A percentile compares a stretch with the other conserved stretches of the same genome.
Conservation (phyloP, 1,140 invertebrate species). For the Drosophila parvula region DNA sequence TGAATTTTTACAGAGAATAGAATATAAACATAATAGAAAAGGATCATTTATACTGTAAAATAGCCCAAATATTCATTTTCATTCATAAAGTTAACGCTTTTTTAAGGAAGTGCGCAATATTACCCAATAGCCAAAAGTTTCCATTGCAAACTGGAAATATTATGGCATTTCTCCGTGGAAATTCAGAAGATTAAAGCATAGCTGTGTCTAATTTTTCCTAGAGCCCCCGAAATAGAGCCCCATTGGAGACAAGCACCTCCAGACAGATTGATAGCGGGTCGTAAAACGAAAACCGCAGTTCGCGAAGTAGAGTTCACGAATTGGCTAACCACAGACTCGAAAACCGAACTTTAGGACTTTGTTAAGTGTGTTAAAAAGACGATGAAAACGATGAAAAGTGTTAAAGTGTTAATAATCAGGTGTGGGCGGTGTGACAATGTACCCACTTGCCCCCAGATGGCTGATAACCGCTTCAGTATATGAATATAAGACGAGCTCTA, state of each 20-base stretch:
- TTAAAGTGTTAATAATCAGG: constrained; percentile 14
- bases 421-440: constrained; percentile 18
- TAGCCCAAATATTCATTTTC: no score
- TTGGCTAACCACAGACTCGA: constrained; percentile 1
- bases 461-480: neutral
- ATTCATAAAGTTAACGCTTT: neutral
- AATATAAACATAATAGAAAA: neutral
- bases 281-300: constrained; percentile 29
- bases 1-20: neutral
- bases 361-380: constrained; percentile 35
- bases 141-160: constrained; percentile 4
- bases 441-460: constrained; percentile 13
- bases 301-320: constrained; percentile 20
- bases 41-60: neutral
- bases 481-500: constrained; percentile 11
- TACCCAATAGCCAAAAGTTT: constrained; percentile 1
- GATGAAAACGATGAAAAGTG: constrained; percentile 18
- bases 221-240: neutral
- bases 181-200: constrained; percentile 9
- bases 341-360: constrained; percentile 28
- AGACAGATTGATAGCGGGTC: constrained; percentile 14
- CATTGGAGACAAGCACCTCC: constrained; percentile 19
- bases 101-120: neutral
- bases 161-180: neutral
- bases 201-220: constrained; percentile 10